Conservation (phyloP, 2,113 vertebrate genomes). For the Trachemys scripta region DNA sequence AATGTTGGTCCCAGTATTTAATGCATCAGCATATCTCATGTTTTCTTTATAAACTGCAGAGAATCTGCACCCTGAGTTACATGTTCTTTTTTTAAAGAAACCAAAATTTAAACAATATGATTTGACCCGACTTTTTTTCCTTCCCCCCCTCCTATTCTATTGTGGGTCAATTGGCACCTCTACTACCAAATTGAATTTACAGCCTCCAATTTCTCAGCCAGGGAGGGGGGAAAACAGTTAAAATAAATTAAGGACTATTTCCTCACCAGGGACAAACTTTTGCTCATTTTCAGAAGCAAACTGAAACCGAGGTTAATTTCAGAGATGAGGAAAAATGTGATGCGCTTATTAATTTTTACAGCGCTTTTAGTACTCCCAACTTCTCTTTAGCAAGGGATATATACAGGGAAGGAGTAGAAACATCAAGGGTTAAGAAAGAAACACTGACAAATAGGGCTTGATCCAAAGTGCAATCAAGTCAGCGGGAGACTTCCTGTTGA, state of each 20-base stretch:
- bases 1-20: constrained; percentile 65
- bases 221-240: background rate
- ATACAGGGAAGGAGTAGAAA: constrained; percentile 59
- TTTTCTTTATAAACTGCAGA: constrained; percentile 75
- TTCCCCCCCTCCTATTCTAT: background rate
- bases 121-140: background rate
- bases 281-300: background rate
- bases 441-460: constrained; percentile 63
- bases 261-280: background rate
- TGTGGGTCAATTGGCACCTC: background rate
- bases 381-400: constrained; percentile 59
- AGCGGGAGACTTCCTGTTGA: constrained; percentile 58
- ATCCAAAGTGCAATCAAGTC: constrained; percentile 51
- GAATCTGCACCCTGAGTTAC: constrained; percentile 46
- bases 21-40: constrained; percentile 72
- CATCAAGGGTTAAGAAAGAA: constrained; percentile 63
- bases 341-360: constrained; percentile 58
- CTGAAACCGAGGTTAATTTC: background rate
- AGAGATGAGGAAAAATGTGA: background rate
- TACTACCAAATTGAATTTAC: background rate
- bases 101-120: constrained; percentile 40
- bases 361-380: constrained; percentile 19
- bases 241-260: background rate
- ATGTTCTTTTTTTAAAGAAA: constrained; percentile 40
- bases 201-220: background rate